Evolutionary conservation across 2,888 invertebrate species (phyloP).

Genomic region (Napeogenes inachia): DNA sequence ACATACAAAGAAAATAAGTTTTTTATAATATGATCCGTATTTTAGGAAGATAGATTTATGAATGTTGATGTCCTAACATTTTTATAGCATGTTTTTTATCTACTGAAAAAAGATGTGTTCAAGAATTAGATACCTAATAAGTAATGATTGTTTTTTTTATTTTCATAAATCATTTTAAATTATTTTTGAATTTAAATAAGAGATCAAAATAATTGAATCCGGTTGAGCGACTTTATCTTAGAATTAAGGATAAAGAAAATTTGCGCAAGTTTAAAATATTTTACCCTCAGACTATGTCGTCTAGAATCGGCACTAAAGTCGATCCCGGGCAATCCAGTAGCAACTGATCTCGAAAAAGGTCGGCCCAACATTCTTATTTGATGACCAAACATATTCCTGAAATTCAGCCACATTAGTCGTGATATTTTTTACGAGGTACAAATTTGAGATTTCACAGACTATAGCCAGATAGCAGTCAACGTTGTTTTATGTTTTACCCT

Average conservation of each 20-base stretch:
- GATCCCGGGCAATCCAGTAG: constrained; percentile 76
- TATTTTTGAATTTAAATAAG: no score
- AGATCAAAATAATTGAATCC: no score
- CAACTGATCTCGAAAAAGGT: constrained; percentile 81
- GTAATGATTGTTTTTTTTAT: no score
- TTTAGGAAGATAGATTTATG: no score
- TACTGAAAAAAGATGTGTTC: no score
- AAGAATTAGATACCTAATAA: no score
- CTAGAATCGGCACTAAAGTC: constrained; percentile 72
- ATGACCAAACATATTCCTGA: constrained; percentile 80
- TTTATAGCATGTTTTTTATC: no score
- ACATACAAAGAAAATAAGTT: no score
- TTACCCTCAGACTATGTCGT: constrained; percentile 78
- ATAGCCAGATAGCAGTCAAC: constrained; percentile 40
- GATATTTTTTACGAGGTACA: constrained; percentile 23
- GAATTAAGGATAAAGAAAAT: background rate
- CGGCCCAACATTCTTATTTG: constrained; percentile 81
- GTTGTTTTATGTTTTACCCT: constrained; percentile 36
- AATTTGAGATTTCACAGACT: constrained; percentile 42
- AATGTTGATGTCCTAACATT: no score
- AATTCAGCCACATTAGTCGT: constrained; percentile 38
- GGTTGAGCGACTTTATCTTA: no score
- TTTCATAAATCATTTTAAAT: no score
- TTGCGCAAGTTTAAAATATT: constrained; percentile 24
- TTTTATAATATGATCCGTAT: no score